Evolutionary conservation across 2,888 invertebrate genomes (phyloP).

Genomic region (Dascillus cervinus): DNA sequence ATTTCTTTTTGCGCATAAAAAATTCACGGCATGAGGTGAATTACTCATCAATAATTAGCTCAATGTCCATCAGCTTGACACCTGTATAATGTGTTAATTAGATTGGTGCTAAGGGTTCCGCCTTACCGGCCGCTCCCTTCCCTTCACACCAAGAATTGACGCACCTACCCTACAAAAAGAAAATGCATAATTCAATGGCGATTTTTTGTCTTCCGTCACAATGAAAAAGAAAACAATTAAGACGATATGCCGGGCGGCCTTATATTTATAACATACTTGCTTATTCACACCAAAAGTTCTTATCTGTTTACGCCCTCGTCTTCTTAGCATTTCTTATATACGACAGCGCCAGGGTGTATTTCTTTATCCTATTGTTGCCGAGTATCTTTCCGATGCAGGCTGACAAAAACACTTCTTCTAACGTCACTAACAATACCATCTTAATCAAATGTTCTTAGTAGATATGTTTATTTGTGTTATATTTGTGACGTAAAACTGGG

Average conservation of each 20-base stretch:
- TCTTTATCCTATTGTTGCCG: constrained; percentile 37
- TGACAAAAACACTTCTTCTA: constrained; percentile 42
- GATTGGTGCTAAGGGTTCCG: constrained; percentile 17
- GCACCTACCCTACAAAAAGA: too few species aligned
- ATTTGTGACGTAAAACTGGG: constrained; percentile 24
- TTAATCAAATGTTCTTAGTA: constrained; percentile 37
- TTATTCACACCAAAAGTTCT: too few species aligned
- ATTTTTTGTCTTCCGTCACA: too few species aligned
- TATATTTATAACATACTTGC: too few species aligned
- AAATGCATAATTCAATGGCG: too few species aligned
- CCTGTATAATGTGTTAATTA: constrained; percentile 32
- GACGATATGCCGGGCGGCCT: too few species aligned
- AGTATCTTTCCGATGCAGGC: constrained; percentile 41
- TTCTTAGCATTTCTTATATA: constrained; percentile 16
- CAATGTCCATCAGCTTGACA: constrained; percentile 29
- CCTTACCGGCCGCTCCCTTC: constrained; percentile 16
- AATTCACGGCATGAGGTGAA: constrained; percentile 16
- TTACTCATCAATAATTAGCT: constrained; percentile 19
- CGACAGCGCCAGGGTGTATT: constrained; percentile 22
- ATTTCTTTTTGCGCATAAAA: too few species aligned
- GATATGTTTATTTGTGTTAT: constrained; percentile 37
- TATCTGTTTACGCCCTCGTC: constrained; percentile 9
- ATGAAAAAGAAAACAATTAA: too few species aligned
- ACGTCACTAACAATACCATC: constrained; percentile 37
- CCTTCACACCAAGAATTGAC: constrained; percentile 2